phyloP scores from a whole-genome alignment of 1,140 invertebrate species.

The Brachystomella parvula region DNA sequence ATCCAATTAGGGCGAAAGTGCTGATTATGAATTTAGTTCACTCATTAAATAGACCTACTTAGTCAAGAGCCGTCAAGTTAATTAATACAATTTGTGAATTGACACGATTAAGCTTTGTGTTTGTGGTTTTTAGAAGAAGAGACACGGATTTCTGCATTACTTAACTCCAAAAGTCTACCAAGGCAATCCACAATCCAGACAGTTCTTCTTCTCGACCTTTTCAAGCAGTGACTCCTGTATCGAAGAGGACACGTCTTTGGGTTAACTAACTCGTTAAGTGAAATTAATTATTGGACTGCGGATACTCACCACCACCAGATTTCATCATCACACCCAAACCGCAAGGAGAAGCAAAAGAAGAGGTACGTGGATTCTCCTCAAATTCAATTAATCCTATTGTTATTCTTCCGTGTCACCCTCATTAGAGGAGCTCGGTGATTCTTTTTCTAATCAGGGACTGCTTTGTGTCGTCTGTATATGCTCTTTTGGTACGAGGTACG shows the following conservation, averaged over 20 bases:
- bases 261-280: conserved; percentile 8
- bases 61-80: neutral
- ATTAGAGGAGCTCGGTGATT: neutral
- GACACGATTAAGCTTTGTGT: neutral
- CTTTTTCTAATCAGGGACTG: conserved; percentile 5
- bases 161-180: no score
- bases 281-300: conserved; percentile 5
- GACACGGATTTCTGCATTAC: no score
- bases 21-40: neutral
- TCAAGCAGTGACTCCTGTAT: no score
- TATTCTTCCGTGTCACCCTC: neutral
- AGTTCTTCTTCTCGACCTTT: no score
- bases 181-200: no score
- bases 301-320: neutral
- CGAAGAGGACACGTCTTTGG: no score
- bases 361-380: neutral
- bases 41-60: neutral
- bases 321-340: neutral
- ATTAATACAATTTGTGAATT: conserved; percentile 11
- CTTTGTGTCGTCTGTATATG: no score
- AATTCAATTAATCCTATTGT: conserved; percentile 5
- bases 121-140: conserved; percentile 11
- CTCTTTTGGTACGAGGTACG: no score
- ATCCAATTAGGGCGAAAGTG: neutral
- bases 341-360: no score